Conservation (phyloP, 2,113 vertebrate species). For the Urocolius indicus region DNA sequence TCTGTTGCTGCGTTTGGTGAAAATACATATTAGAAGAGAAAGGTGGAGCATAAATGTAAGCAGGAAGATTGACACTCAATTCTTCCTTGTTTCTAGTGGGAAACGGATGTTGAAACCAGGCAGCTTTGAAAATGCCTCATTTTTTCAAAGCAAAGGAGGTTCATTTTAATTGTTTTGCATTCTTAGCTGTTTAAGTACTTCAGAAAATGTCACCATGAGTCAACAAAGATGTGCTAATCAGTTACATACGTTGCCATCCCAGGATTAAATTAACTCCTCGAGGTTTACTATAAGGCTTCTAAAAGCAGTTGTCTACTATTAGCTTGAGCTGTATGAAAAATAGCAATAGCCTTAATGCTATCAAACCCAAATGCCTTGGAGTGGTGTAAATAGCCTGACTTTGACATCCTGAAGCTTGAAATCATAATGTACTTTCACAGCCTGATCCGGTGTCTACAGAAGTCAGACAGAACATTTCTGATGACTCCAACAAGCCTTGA, state of each 20-base stretch:
- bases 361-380: not conserved
- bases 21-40: constrained; percentile 7
- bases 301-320: not conserved
- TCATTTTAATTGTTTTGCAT: constrained; percentile 6
- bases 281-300: not conserved
- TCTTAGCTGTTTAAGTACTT: constrained; percentile 4
- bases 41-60: not conserved
- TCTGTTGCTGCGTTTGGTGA: not conserved
- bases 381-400: not conserved
- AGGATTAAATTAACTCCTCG: not conserved
- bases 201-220: constrained; percentile 45
- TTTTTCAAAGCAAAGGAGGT: not conserved
- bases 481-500: not conserved
- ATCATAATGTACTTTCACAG: not conserved
- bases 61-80: not conserved
- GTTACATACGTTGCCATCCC: constrained; percentile 16
- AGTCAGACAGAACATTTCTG: constrained; percentile 8
- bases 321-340: not conserved
- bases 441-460: not conserved
- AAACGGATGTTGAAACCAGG: not conserved
- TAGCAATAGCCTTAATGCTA: not conserved
- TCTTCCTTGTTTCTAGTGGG: not conserved
- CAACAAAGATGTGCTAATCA: constrained; percentile 36
- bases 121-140: not conserved
- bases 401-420: not conserved